Percentiles rank a stretch among this genome's conserved stretches.
Evolutionary conservation across 2,888 invertebrate species (phyloP).

Genomic region (Trypoxylon attenuatum): DNA sequence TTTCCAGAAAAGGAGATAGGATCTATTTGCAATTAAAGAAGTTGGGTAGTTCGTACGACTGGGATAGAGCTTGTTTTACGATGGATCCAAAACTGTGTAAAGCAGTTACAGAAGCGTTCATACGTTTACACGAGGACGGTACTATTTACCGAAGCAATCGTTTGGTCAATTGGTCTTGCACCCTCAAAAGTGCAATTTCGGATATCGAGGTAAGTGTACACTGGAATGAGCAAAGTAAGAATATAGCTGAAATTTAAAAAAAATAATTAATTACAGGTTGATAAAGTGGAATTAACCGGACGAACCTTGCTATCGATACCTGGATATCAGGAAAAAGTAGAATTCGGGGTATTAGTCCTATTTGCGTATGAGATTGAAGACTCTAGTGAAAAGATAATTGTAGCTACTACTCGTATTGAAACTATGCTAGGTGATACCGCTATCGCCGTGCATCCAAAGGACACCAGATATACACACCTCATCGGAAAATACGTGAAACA

Average conservation of each 20-base stretch:
- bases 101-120: slow-evolving; percentile 96
- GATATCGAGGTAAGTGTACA: slow-evolving; percentile 88
- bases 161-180: slow-evolving; percentile 99
- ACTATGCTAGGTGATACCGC: slow-evolving; percentile 99
- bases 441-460: slow-evolving; percentile 97
- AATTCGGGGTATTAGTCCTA: slow-evolving; percentile 93
- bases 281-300: slow-evolving; percentile 92
- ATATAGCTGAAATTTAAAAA: slow-evolving; percentile 2
- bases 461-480: slow-evolving; percentile 87
- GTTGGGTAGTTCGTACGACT: slow-evolving; percentile 95
- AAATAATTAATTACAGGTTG: slow-evolving; percentile 78
- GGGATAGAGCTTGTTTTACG: slow-evolving; percentile 95
- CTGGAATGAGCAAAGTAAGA: not conserved
- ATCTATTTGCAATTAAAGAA: slow-evolving; percentile 90
- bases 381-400: slow-evolving; percentile 87
- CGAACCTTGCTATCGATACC: slow-evolving; percentile 92
- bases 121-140: slow-evolving; percentile 89
- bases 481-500: slow-evolving; percentile 90
- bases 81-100: slow-evolving; percentile 93
- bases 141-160: slow-evolving; percentile 95
- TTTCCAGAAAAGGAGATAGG: slow-evolving; percentile 79
- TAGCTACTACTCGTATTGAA: slow-evolving; percentile 98
- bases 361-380: slow-evolving; percentile 93
- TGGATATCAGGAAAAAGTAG: slow-evolving; percentile 91
- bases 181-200: slow-evolving; percentile 97